Evolutionary conservation across 2,888 invertebrate species (phyloP).

Genomic region (Diogma glabrata): DNA sequence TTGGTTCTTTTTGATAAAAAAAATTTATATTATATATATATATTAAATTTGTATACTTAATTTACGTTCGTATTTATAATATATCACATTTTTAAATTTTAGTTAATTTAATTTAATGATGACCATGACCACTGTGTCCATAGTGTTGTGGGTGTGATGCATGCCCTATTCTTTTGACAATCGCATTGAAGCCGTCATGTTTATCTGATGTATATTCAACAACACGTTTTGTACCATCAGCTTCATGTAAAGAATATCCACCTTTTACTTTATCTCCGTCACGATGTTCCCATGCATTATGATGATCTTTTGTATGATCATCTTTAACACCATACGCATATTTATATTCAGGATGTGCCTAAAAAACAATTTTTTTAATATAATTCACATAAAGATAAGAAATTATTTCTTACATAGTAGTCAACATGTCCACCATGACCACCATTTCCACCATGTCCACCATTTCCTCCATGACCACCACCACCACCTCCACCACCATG

Average conservation of each 20-base stretch:
- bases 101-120: too few species aligned
- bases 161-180: conserved; percentile 39
- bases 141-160: conserved; percentile 18
- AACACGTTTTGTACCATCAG: conserved; percentile 40
- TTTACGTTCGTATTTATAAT: too few species aligned
- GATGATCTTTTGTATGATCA: conserved; percentile 38
- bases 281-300: conserved; percentile 40
- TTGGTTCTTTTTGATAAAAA: too few species aligned
- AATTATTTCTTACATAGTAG: neutral
- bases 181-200: conserved; percentile 39
- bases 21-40: too few species aligned
- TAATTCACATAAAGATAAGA: neutral
- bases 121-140: neutral
- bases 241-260: conserved; percentile 38
- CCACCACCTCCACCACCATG: conserved; percentile 3
- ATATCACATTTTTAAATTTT: too few species aligned
- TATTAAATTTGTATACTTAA: too few species aligned
- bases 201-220: conserved; percentile 40
- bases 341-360: conserved; percentile 34
- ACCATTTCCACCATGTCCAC: conserved; percentile 9
- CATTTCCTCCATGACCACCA: neutral
- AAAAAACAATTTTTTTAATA: neutral
- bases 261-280: conserved; percentile 41
- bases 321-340: conserved; percentile 41
- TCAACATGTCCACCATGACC: conserved; percentile 23